Evolutionary conservation across 2,888 invertebrate genomes (phyloP), one percentile per base, ranked within the genome.

Genomic region (Plagodis dolabraria): DNA sequence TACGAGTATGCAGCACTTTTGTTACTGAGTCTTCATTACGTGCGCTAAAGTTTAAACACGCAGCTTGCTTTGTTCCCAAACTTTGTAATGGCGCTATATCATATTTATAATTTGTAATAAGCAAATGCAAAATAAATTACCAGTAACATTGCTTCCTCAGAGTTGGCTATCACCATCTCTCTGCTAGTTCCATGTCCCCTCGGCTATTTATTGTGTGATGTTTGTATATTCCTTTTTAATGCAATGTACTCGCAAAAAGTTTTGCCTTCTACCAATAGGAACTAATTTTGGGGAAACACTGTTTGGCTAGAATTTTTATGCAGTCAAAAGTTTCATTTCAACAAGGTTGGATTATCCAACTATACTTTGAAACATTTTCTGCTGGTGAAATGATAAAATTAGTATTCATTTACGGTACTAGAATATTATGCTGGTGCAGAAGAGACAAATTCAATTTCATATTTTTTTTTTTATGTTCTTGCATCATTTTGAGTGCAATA

Each of bases 181-280:
- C 63, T 63, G 67, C 68, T 67, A 69, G 69, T 69, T 76, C 69
- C 68, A 72, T 73, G 69, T 71, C 68, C 75, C 67, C 72, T 75
- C 70, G 72, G 68, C 76, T 81, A 78, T 83, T 81, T 82, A 82
- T 83, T 71, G 74, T 72, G 60, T 69, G 67, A 79, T 76, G 70
- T 77, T 74, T 78, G 71, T 66, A 68, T 67, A 58, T 65, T 62
- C 53, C 63, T 66, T n/a, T 61, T 34, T 49, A 22, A 22, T 4
- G 22, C 22, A 22, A 22, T 22, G 22, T 22, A 56, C 40, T 64
- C 58, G 67, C 72, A 72, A 75, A 69, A 62, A 65, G 57, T 53
- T 56, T 38, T 38, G 9, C 38, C 0, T 5, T 9, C 65, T 69
- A 57, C 60, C 67, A 65, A 70, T 75, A 22, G 22, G 22, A 2